Percentiles rank a stretch among this genome's conserved stretches.
Conservation (phyloP, 2,888 invertebrate genomes). For the Scaptomyza reducta region DNA sequence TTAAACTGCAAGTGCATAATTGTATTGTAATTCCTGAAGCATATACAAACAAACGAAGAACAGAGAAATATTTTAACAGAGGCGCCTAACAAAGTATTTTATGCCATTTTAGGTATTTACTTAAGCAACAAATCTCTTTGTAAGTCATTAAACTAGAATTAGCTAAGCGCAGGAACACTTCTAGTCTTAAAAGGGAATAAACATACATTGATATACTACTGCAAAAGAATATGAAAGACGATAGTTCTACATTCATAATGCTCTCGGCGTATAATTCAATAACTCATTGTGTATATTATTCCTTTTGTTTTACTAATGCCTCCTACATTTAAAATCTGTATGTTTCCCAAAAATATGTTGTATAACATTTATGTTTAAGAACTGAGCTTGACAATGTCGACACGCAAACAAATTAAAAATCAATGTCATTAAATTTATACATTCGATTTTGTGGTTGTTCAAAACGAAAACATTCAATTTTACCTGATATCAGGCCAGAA, state of each 20-base stretch:
- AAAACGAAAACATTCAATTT: not conserved
- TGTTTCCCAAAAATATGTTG: constrained; percentile 45
- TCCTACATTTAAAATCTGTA: constrained; percentile 26
- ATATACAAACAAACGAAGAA: constrained; percentile 37
- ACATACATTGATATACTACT: constrained; percentile 18
- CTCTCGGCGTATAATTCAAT: constrained; percentile 17
- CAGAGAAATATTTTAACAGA: constrained; percentile 61
- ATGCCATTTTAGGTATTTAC: constrained; percentile 70
- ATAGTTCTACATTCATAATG: constrained; percentile 24
- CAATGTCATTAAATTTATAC: constrained; percentile 13
- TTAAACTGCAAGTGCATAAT: constrained; percentile 53
- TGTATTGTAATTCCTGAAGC: constrained; percentile 48
- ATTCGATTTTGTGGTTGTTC: constrained; percentile 8
- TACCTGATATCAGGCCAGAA: constrained; percentile 4
- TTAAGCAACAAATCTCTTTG: constrained; percentile 52
- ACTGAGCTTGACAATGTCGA: constrained; percentile 25
- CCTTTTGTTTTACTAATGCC: constrained; percentile 34
- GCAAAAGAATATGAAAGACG: constrained; percentile 8
- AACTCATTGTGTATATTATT: constrained; percentile 37
- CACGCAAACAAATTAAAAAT: constrained; percentile 27
- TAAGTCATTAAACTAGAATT: constrained; percentile 47
- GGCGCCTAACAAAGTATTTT: constrained; percentile 68
- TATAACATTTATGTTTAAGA: constrained; percentile 36
- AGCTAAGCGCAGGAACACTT: constrained; percentile 38
- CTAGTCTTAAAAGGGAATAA: constrained; percentile 59